Percentiles rank a stretch among this genome's conserved stretches.
phyloP scores from a whole-genome alignment of 2,797 vertebrate genomes.

The Squalus acanthias region DNA sequence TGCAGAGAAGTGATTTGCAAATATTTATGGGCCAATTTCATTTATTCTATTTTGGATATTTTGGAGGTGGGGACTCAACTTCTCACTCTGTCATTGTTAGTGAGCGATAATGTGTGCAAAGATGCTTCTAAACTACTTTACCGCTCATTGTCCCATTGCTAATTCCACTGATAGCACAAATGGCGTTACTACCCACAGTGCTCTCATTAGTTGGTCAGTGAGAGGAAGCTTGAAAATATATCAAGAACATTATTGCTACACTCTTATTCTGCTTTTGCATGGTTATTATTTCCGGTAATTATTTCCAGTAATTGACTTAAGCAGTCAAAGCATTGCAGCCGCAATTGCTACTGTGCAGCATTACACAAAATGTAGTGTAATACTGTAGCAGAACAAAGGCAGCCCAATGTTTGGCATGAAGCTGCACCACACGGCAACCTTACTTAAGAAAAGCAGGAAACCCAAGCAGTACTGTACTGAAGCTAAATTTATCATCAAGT shows the following conservation, averaged over 20 bases:
- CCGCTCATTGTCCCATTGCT: not conserved
- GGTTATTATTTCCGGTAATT: not conserved
- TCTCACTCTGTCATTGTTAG: not conserved
- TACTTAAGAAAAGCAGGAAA: not conserved
- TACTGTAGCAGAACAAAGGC: not conserved
- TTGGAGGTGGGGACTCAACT: not conserved
- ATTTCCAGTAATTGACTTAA: not conserved
- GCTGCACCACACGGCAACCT: not conserved
- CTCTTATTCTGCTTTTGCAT: not conserved
- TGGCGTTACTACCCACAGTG: not conserved
- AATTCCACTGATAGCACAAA: not conserved
- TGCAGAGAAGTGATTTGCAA: not conserved
- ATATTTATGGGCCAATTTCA: not conserved
- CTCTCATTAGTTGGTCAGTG: not conserved
- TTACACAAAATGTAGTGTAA: not conserved
- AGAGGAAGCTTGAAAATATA: not conserved
- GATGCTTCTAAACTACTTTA: not conserved
- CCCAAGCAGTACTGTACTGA: not conserved
- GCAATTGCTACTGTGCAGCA: not conserved
- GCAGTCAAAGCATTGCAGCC: not conserved
- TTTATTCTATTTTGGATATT: not conserved
- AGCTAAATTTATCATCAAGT: not conserved
- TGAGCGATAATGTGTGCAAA: no score
- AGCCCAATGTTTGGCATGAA: not conserved
- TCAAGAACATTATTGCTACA: not conserved